phyloP scores from a whole-genome alignment of 1,140 invertebrate genomes.

The Papilio helenus region DNA sequence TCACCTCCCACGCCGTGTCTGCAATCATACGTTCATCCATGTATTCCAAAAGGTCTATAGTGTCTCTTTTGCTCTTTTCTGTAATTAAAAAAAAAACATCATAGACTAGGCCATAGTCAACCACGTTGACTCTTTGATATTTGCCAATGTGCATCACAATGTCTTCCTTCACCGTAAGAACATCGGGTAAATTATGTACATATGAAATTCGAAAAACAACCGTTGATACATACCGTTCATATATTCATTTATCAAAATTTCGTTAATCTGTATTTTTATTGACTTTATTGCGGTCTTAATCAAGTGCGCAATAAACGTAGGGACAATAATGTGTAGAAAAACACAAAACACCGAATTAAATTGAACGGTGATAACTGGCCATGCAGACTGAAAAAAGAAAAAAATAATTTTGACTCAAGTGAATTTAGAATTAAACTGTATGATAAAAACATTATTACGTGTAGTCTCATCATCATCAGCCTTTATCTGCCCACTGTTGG shows the following conservation, averaged over 20 bases:
- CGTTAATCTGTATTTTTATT: neutral
- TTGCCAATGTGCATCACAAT: too few relatives aligned
- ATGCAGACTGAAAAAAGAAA: neutral
- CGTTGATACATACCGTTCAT: neutral
- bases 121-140: too few relatives aligned
- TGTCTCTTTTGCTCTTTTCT: neutral
- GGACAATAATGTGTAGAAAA: neutral
- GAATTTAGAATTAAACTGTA: too few relatives aligned
- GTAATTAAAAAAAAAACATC: neutral
- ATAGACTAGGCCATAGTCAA: too few relatives aligned
- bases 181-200: too few relatives aligned
- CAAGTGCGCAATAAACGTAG: neutral
- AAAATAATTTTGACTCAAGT: too few relatives aligned
- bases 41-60: neutral
- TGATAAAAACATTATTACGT: too few relatives aligned
- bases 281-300: neutral
- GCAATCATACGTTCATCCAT: slow-evolving; percentile 1
- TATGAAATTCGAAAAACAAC: neutral
- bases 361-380: neutral
- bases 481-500: too few relatives aligned
- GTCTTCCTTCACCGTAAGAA: too few relatives aligned
- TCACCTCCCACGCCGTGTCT: neutral
- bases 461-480: too few relatives aligned
- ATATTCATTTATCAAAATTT: neutral
- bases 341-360: neutral